phyloP scores from a whole-genome alignment of 2,797 vertebrate species.

The Bovichtus diacanthus region DNA sequence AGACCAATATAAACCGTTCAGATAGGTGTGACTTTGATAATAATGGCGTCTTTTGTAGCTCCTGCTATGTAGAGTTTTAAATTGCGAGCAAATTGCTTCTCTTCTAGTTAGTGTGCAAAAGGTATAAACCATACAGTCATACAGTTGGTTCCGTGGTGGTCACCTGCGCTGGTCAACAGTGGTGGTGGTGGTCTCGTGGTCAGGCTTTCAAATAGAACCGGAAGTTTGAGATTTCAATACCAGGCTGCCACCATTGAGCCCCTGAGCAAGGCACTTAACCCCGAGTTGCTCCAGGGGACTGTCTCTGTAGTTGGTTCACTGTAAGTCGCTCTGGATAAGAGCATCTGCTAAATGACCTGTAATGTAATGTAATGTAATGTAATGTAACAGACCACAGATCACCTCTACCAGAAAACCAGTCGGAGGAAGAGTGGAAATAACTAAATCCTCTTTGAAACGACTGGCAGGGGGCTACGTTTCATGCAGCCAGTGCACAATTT shows the following conservation, averaged over 20 bases:
- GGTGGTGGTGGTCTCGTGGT: no score
- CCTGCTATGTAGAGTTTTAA: neutral
- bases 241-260: no score
- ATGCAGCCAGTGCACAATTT: neutral
- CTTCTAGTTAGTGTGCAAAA: neutral
- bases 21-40: neutral
- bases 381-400: constrained; percentile 21
- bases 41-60: neutral
- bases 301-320: no score
- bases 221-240: no score
- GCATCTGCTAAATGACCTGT: no score
- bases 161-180: neutral
- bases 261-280: no score
- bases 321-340: no score
- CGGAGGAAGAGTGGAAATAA: neutral
- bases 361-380: no score
- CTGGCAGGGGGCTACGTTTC: no score
- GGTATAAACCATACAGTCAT: neutral
- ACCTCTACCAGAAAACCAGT: neutral
- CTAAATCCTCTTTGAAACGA: no score
- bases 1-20: neutral
- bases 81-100: neutral
- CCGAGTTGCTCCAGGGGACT: no score
- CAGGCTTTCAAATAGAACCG: no score
- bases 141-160: neutral